Conservation (phyloP, 2,888 invertebrate genomes). For the Watsonalla binaria region DNA sequence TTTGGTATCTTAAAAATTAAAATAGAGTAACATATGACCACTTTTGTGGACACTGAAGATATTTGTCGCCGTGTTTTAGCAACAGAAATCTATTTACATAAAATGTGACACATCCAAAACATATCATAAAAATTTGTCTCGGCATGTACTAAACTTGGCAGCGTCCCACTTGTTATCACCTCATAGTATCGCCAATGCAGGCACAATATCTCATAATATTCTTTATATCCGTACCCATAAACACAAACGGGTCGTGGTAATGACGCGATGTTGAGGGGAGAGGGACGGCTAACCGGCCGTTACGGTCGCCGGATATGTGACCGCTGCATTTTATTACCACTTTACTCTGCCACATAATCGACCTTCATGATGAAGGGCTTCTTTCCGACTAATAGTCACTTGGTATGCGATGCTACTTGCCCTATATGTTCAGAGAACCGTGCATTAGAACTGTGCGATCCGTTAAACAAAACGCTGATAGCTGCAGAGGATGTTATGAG, state of each 20-base stretch:
- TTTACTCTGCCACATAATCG: slow-evolving; percentile 78
- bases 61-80: neutral
- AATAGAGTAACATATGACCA: no score
- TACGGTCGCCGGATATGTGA: slow-evolving; percentile 74
- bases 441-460: slow-evolving; percentile 14
- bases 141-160: slow-evolving; percentile 52
- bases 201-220: slow-evolving; percentile 76
- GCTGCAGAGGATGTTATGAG: neutral
- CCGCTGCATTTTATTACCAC: slow-evolving; percentile 79
- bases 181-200: slow-evolving; percentile 64
- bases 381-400: slow-evolving; percentile 61
- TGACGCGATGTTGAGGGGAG: slow-evolving; percentile 67
- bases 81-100: slow-evolving; percentile 7
- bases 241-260: slow-evolving; percentile 74
- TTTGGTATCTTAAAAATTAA: neutral
- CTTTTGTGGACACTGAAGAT: no score
- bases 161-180: slow-evolving; percentile 63
- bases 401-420: slow-evolving; percentile 37
- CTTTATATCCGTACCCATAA: slow-evolving; percentile 75
- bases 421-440: slow-evolving; percentile 15
- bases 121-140: slow-evolving; percentile 57
- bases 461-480: slow-evolving; percentile 1
- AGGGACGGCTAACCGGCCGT: slow-evolving; percentile 69
- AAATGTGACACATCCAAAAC: slow-evolving; percentile 21
- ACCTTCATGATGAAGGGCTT: slow-evolving; percentile 73